phyloP scores from a whole-genome alignment of 1,140 invertebrate genomes.

The Drosophila insularis region DNA sequence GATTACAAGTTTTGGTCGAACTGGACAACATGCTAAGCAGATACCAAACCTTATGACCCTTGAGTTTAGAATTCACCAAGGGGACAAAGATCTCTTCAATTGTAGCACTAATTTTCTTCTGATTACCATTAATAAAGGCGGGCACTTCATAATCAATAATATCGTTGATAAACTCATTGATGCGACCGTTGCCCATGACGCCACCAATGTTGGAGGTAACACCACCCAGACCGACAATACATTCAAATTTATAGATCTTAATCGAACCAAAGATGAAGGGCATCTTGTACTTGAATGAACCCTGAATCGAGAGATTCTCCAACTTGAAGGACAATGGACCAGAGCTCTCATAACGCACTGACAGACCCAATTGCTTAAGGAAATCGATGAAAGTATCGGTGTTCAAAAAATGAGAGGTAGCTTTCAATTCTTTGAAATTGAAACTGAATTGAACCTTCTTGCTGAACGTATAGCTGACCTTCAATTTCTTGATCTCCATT shows the following conservation, averaged over 20 bases:
- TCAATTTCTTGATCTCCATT: conserved; percentile 71
- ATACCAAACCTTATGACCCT: conserved; percentile 77
- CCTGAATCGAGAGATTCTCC: conserved; percentile 64
- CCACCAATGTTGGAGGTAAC: conserved; percentile 73
- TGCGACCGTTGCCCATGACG: conserved; percentile 66
- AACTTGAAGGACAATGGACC: conserved; percentile 65
- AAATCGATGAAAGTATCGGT: conserved; percentile 68
- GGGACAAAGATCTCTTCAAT: conserved; percentile 66
- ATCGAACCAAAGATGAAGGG: conserved; percentile 76
- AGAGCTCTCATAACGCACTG: conserved; percentile 67
- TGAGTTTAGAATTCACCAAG: conserved; percentile 49
- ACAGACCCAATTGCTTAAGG: conserved; percentile 58
- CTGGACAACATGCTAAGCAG: conserved; percentile 44
- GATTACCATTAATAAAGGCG: conserved; percentile 65
- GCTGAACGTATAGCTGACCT: conserved; percentile 76
- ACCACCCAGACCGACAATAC: conserved; percentile 55
- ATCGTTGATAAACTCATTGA: conserved; percentile 72
- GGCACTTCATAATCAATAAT: conserved; percentile 67
- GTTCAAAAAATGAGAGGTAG: conserved; percentile 58
- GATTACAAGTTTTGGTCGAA: conserved; percentile 40
- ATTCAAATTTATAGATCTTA: conserved; percentile 75
- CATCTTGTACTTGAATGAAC: conserved; percentile 81
- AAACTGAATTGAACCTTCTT: conserved; percentile 76
- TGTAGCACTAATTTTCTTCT: conserved; percentile 58
- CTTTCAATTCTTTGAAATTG: conserved; percentile 53